Evolutionary conservation across 2,888 invertebrate genomes (phyloP).

Genomic region (Ganaspis brasiliensis): DNA sequence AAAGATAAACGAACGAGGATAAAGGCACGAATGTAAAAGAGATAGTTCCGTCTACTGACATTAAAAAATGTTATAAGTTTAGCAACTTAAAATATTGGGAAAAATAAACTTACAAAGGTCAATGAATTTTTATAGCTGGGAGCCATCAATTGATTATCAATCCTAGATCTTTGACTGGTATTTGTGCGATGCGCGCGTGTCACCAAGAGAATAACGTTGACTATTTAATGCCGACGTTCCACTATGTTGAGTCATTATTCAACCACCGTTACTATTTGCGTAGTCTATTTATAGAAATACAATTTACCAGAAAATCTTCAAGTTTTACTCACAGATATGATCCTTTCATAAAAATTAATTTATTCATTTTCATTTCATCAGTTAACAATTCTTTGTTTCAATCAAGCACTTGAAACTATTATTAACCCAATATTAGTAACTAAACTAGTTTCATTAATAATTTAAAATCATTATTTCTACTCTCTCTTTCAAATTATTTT

Average conservation of each 20-base stretch:
- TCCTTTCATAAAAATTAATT: not conserved
- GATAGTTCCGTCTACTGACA: not conserved
- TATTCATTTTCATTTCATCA: not conserved
- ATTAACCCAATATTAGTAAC: no score
- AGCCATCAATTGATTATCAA: not conserved
- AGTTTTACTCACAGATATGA: not conserved
- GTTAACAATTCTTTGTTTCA: no score
- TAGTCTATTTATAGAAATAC: conserved; percentile 32
- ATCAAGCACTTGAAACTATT: no score
- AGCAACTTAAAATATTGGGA: not conserved
- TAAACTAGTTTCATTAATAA: no score
- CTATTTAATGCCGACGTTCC: conserved; percentile 67
- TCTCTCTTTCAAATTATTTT: no score
- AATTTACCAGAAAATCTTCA: conserved; percentile 9
- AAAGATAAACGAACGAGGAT: no score
- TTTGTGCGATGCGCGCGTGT: conserved; percentile 31
- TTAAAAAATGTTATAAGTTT: not conserved
- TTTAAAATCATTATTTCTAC: no score
- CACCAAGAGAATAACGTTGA: conserved; percentile 61
- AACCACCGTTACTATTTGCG: conserved; percentile 56
- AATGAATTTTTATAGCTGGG: not conserved
- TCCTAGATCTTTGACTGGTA: conserved; percentile 5
- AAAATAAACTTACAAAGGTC: not conserved
- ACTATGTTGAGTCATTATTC: conserved; percentile 67
- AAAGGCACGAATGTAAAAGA: not conserved